phyloP scores from a whole-genome alignment of 2,888 invertebrate species.

The Aquatica leii region DNA sequence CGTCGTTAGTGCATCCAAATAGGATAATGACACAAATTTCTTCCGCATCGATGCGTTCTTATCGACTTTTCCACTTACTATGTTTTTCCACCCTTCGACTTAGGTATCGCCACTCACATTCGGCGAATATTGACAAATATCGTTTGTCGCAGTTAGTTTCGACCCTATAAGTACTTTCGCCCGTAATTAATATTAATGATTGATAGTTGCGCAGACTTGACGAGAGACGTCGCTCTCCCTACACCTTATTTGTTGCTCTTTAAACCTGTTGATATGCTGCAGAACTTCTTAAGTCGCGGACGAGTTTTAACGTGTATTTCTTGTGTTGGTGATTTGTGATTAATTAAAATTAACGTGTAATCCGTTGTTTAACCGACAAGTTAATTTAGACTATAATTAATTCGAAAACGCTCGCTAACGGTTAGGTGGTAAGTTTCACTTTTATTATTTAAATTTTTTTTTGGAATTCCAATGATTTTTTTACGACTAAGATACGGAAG shows the following conservation, averaged over 20 bases:
- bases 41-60: conserved; percentile 23
- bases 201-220: conserved; percentile 21
- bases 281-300: conserved; percentile 5
- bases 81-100: conserved; percentile 20
- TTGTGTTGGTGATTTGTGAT: neutral
- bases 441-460: no score
- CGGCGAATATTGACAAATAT: neutral
- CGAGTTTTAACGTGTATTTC: neutral
- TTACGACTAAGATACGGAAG: no score
- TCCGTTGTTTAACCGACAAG: neutral
- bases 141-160: neutral
- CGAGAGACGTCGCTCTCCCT: conserved; percentile 28
- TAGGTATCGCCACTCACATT: conserved; percentile 13
- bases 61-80: conserved; percentile 30
- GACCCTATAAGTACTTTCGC: neutral
- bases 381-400: neutral
- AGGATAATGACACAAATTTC: conserved; percentile 20
- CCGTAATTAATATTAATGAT: conserved; percentile 4
- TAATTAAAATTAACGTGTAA: neutral
- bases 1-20: neutral
- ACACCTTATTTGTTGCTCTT: conserved; percentile 21
- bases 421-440: no score
- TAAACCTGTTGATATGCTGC: conserved; percentile 26
- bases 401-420: neutral
- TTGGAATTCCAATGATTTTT: no score